Base-by-base conservation (phyloP, 2,888 invertebrate species). In the Tuta absoluta region DNA sequence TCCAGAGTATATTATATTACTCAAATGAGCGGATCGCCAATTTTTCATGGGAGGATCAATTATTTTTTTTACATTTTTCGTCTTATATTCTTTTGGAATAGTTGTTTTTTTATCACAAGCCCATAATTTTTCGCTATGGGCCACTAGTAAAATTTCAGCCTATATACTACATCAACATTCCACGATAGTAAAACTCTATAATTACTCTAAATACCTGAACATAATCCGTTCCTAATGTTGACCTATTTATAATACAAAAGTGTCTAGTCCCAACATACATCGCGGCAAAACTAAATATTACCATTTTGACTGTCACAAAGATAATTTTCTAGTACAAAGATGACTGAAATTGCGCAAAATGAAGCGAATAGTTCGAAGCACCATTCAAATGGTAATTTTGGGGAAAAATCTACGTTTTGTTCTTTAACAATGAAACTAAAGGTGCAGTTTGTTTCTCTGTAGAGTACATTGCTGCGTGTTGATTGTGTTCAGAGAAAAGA, bases 341-440 rank as follows among this genome's bases (percentile, higher is more conserved):
- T 56, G 56, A 12, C 14, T 56, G 23, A 19, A 53, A 62, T 53
- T 61, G 33, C 61, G 61, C 63, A 65, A 41, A 67, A 67, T 68
- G 66, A 70, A 65, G 67, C 69, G 33, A 66, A 66, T 66, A 65
- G 65, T 67, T 66, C 66, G 64, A 45, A 14, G 57, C 24, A 58
- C 63, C 62, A 72, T 77, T 75, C 71, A 72, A 65, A 76, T 77
- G 76, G 67, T 72, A 75, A 75, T 76, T 67, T 69, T 58, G 65
- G 66, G 69, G 68, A 74, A 72, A 74, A 72, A 28, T 28, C 67
- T 51, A n/a, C 59, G 48, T 58, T 63, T 59, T 49, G 37, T 48
- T 14, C 51, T 41, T 11, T 21, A 12, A 21, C 23, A 63, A 56
- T 45, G 28, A 14, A 28, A 24, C 5, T 11, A n/a, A 7, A 4